A percentile compares a stretch with the other conserved stretches of the same genome.
Evolutionary conservation across 2,113 vertebrate genomes (phyloP).

Genomic region (Sander vitreus): DNA sequence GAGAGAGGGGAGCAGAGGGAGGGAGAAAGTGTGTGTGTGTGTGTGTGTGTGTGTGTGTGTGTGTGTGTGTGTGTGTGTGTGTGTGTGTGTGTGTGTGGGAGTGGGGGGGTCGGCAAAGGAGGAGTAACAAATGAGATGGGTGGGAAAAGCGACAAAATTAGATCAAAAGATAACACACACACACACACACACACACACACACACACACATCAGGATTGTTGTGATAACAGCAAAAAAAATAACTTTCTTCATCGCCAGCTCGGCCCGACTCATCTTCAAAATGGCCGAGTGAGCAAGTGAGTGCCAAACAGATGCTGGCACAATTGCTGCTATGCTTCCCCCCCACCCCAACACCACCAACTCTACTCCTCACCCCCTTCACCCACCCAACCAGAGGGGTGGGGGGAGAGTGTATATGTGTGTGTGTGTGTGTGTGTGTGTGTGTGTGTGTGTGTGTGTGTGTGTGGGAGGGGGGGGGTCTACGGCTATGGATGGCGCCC

Average conservation of each 20-base stretch:
- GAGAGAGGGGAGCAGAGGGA: background rate
- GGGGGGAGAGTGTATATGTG: background rate
- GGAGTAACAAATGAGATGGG: slow-evolving; percentile 54
- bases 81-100: too few relatives aligned
- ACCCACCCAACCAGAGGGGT: slow-evolving; percentile 33
- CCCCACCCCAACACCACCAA: slow-evolving; percentile 2
- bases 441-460: background rate
- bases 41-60: too few relatives aligned
- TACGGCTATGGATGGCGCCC: slow-evolving; percentile 83
- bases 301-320: slow-evolving; percentile 84
- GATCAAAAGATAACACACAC: slow-evolving; percentile 1
- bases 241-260: slow-evolving; percentile 69
- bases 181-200: slow-evolving; percentile 9
- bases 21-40: background rate
- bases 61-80: too few relatives aligned
- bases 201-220: slow-evolving; percentile 48
- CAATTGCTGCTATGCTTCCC: slow-evolving; percentile 72
- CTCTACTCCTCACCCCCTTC: slow-evolving; percentile 29
- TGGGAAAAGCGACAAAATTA: slow-evolving; percentile 25
- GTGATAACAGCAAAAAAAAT: slow-evolving; percentile 61
- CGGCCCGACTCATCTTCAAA: slow-evolving; percentile 74
- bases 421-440: background rate
- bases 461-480: background rate
- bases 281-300: slow-evolving; percentile 68
- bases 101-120: slow-evolving; percentile 32